Evolutionary conservation across 37 sponge, comb jelly and placozoan genomes (phyloP).

Genomic region (Theonella swinhoei): DNA sequence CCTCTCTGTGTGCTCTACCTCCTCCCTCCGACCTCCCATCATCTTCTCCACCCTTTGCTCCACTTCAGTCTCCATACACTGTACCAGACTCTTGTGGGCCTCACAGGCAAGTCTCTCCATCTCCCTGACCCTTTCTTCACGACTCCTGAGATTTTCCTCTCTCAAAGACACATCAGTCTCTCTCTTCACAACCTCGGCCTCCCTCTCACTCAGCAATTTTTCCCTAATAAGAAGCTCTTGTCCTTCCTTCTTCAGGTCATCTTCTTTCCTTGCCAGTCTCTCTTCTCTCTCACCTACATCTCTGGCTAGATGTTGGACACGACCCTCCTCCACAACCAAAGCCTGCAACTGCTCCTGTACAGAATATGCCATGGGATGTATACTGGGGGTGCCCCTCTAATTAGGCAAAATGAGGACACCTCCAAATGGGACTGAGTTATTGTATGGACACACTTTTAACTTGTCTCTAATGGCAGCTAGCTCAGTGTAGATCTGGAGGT

Average conservation of each 20-base stretch:
- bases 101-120: slow-evolving; percentile 35
- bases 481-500: slow-evolving; percentile 4
- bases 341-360: not conserved
- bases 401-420: too few relatives aligned
- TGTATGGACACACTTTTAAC: not conserved
- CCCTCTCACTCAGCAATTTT: not conserved
- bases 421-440: too few relatives aligned
- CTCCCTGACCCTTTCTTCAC: slow-evolving; percentile 17
- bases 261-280: not conserved
- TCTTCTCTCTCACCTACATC: not conserved
- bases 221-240: not conserved
- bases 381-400: too few relatives aligned
- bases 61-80: slow-evolving; percentile 44
- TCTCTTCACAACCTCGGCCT: slow-evolving; percentile 2
- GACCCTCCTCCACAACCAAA: not conserved
- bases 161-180: not conserved
- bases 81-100: slow-evolving; percentile 35
- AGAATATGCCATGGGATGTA: not conserved
- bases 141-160: slow-evolving; percentile 10
- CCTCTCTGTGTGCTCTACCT: slow-evolving; percentile 1
- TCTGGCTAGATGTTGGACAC: not conserved
- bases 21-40: slow-evolving; percentile 16
- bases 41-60: slow-evolving; percentile 11
- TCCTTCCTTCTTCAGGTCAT: not conserved
- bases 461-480: slow-evolving; percentile 16